These are phyloP conservation scores for Netelia fuscicornis DNA, from an alignment of 2,888 invertebrate species.

Conservation along the genomic window DNA sequence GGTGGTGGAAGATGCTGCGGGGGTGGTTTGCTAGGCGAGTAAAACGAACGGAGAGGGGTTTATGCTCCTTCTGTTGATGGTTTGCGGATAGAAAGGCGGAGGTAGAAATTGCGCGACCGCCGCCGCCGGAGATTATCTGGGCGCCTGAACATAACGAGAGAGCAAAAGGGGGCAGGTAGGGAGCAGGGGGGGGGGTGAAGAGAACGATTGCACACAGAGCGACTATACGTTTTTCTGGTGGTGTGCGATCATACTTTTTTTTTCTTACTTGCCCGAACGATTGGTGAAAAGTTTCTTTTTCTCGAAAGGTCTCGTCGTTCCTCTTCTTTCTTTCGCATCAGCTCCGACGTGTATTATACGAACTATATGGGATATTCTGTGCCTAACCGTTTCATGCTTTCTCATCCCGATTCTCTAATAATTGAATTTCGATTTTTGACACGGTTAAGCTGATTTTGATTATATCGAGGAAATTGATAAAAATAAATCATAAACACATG, in stretches of 20 bases:
- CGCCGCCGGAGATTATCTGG: slow-evolving; percentile 78
- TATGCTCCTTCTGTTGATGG: slow-evolving; percentile 50
- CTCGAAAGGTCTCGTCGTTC: slow-evolving; percentile 28
- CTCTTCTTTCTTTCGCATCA: slow-evolving; percentile 23
- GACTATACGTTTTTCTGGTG: slow-evolving; percentile 27
- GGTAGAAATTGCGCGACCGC: slow-evolving; percentile 72
- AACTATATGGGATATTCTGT: neutral
- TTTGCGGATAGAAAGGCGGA: slow-evolving; percentile 53
- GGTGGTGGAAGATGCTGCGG: slow-evolving; percentile 36
- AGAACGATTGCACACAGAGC: neutral
- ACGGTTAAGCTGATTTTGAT: neutral
- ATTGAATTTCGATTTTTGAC: neutral
- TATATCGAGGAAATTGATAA: neutral
- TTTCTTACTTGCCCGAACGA: slow-evolving; percentile 47
- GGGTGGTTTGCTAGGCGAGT: slow-evolving; percentile 7
- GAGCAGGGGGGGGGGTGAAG: slow-evolving; percentile 30
- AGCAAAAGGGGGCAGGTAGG: slow-evolving; percentile 11
- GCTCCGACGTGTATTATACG: neutral
- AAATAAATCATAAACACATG: too few relatives aligned
- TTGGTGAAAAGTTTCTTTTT: slow-evolving; percentile 55
- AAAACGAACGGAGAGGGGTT: slow-evolving; percentile 52
- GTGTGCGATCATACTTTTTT: slow-evolving; percentile 44
- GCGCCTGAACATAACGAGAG: slow-evolving; percentile 75
- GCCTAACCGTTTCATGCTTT: neutral
- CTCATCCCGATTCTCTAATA: neutral